Evolutionary conservation across 2,797 vertebrate genomes (phyloP), one percentile per base, ranked within the genome.

Genomic region (Ctenochaetus hawaiiensis): DNA sequence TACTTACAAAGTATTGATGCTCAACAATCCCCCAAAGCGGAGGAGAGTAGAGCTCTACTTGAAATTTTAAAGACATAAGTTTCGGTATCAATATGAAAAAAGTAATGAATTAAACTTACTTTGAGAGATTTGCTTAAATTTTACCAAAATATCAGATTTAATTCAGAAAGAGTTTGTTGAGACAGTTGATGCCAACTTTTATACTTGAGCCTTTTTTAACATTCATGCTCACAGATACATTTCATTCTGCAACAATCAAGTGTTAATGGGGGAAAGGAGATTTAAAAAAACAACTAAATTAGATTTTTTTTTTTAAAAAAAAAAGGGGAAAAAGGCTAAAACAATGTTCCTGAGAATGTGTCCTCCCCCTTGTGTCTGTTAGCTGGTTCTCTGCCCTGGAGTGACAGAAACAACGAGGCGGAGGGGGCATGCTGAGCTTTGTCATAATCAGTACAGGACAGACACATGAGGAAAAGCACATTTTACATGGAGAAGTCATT

Each of bases 401-500:
- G 92, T 82, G 68, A 86, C 75, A 74, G 58, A 74, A 72, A 77
- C 65, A 67, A 81, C 82, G 52, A 80, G 74, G 72, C 60, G 80
- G 48, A 77, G 75, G 18, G 45, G 12, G 22, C 54, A 34, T 87
- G 89, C 90, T 92, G 89, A 78, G 87, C 92, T 91, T 91, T 87
- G 91, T 93, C 89, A 92, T 85, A 85, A 93, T 90, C 82, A 79
- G 67, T 64, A 74, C 49, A 74, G 8, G 18, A 77, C 67, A 83
- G 67, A 79, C 69, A 81, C 73, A 82, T 53, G 64, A 69, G 70
- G 72, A 78, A 86, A 87, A 83, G 77, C 63, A 58, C 49, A 84
- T 93, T 92, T 91, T 72, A 77, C 74, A 87, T 75, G 60, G 78
- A 87, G 91, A 91, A 90, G 41, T 67, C 80, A 91, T 93, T 91